Conservation (phyloP, 1,140 invertebrate genomes). For the Drosophila murphyi region DNA sequence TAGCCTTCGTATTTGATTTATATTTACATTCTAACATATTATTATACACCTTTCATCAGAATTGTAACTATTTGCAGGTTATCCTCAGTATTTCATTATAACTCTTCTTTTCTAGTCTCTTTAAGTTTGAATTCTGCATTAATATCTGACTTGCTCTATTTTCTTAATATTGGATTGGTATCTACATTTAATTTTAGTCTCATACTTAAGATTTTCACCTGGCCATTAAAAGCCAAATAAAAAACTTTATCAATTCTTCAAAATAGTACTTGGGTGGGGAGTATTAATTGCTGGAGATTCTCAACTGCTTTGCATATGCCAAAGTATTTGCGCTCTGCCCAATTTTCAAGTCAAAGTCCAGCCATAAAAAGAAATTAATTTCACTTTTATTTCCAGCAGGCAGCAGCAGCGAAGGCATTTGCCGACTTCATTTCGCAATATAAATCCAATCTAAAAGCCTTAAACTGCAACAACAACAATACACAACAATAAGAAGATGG, state of each 20-base stretch:
- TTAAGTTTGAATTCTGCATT: too few species aligned
- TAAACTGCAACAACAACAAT: conserved; percentile 53
- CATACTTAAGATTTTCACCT: background rate
- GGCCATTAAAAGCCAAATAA: background rate
- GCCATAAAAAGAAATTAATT: conserved; percentile 59
- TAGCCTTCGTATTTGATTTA: too few species aligned
- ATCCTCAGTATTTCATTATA: too few species aligned
- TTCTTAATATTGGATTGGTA: too few species aligned
- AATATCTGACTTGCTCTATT: too few species aligned
- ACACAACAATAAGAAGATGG: too few species aligned
- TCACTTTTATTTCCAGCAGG: conserved; percentile 42
- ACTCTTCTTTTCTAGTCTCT: too few species aligned
- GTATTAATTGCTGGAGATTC: background rate
- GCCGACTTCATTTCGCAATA: conserved; percentile 61
- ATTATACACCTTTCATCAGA: too few species aligned
- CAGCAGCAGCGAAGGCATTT: conserved; percentile 12
- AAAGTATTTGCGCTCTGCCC: background rate
- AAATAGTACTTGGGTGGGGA: background rate
- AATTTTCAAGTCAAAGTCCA: conserved; percentile 17
- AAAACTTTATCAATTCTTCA: background rate
- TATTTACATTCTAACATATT: too few species aligned
- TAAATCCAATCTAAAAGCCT: conserved; percentile 74
- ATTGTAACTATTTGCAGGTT: too few species aligned
- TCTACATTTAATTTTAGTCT: background rate
- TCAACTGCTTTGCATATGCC: conserved; percentile 2